Percentiles rank a stretch among this genome's conserved stretches.
Evolutionary conservation across 1,140 invertebrate species (phyloP).

Genomic region (Ostrea denselamellosa): DNA sequence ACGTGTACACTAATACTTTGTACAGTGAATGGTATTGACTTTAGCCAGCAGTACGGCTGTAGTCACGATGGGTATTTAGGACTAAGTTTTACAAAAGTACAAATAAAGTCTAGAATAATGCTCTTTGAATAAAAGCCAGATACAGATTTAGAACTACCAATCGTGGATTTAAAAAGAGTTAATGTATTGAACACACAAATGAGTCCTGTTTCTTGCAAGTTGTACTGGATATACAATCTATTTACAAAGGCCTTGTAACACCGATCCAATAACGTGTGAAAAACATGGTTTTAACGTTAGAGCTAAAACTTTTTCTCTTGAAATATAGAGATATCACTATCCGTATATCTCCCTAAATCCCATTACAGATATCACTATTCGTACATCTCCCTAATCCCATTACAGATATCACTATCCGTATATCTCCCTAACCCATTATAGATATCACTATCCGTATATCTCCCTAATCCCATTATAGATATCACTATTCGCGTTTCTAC

Average conservation of each 20-base stretch:
- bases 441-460: too few species aligned
- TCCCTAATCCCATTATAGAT: too few species aligned
- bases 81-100: background rate
- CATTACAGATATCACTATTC: too few species aligned
- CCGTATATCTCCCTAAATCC: background rate
- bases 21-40: too few species aligned
- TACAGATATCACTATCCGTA: background rate
- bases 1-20: too few species aligned
- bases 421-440: too few species aligned
- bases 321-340: background rate
- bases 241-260: background rate
- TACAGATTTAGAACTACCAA: background rate
- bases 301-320: too few species aligned
- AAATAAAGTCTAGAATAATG: background rate
- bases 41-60: too few species aligned
- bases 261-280: background rate
- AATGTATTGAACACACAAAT: background rate
- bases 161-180: background rate
- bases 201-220: background rate
- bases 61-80: too few species aligned
- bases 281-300: too few species aligned
- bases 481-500: too few species aligned
- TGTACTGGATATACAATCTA: background rate
- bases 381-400: background rate
- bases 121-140: background rate